These are phyloP conservation scores for Melanogrammus aeglefinus DNA, from an alignment of 2,797 vertebrate genomes.

Conservation along the genomic window DNA sequence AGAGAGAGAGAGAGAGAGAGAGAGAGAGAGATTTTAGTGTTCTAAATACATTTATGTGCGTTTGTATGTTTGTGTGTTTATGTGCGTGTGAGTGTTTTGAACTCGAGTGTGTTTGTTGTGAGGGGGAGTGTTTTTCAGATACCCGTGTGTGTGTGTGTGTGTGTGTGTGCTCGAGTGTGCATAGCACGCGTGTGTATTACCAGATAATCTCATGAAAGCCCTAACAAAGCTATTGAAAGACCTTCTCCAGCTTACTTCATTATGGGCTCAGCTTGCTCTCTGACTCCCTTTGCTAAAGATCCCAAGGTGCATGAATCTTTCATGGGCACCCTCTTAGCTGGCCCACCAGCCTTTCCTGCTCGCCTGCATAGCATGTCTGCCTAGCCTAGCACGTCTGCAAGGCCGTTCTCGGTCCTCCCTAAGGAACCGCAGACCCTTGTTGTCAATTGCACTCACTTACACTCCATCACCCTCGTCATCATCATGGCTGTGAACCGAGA, in stretches of 20 bases:
- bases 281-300: constrained; percentile 58
- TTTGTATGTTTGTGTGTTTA: too few species aligned
- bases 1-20: too few species aligned
- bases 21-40: too few species aligned
- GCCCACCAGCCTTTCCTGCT: constrained; percentile 37
- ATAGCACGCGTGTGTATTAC: too few species aligned
- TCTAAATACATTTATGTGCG: too few species aligned
- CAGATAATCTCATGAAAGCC: constrained; percentile 55
- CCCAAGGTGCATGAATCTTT: constrained; percentile 73
- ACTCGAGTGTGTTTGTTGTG: too few species aligned
- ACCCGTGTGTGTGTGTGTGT: too few species aligned
- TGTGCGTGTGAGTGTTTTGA: too few species aligned
- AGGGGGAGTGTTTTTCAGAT: too few species aligned
- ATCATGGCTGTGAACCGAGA: constrained; percentile 24
- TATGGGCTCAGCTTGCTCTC: constrained; percentile 57
- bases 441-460: constrained; percentile 59
- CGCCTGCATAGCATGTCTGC: constrained; percentile 26
- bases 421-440: constrained; percentile 53
- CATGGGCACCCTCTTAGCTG: constrained; percentile 56
- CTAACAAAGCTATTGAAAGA: constrained; percentile 58
- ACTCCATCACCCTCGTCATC: constrained; percentile 54
- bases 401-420: constrained; percentile 42
- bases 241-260: constrained; percentile 58
- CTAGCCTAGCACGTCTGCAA: constrained; percentile 38
- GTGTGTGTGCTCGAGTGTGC: too few species aligned